Conservation (phyloP, 2,797 vertebrate genomes). For the Crenichthys baileyi region DNA sequence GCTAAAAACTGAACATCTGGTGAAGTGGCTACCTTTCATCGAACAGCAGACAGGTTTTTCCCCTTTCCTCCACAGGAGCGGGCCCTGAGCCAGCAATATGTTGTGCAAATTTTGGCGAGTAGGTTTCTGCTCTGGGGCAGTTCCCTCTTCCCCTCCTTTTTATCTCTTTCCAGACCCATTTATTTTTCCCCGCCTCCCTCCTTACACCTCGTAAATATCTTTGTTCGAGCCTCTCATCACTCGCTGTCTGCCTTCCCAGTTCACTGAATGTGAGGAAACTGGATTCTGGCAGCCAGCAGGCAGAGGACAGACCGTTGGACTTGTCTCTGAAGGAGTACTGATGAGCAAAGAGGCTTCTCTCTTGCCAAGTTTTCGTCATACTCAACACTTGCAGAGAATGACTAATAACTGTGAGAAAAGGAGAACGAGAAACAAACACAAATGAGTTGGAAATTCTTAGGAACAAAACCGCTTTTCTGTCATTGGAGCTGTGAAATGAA, state of each 20-base stretch:
- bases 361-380: constrained; percentile 68
- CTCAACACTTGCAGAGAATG: constrained; percentile 57
- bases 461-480: constrained; percentile 42
- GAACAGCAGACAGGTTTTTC: constrained; percentile 36
- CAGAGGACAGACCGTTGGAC: constrained; percentile 52
- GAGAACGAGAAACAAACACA: constrained; percentile 16
- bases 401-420: constrained; percentile 58
- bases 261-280: constrained; percentile 34
- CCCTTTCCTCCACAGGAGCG: constrained; percentile 36
- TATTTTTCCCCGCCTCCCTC: constrained; percentile 2
- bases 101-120: constrained; percentile 47
- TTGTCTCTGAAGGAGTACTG: constrained; percentile 42
- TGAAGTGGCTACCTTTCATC: constrained; percentile 32
- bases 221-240: constrained; percentile 33
- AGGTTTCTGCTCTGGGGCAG: constrained; percentile 12
- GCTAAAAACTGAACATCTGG: constrained; percentile 60
- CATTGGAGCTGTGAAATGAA: constrained; percentile 20
- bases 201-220: constrained; percentile 21
- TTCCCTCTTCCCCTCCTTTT: constrained; percentile 14
- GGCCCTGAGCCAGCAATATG: constrained; percentile 45
- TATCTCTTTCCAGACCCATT: constrained; percentile 23
- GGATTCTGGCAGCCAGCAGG: constrained; percentile 43
- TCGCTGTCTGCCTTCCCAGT: constrained; percentile 28
- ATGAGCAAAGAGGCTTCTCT: constrained; percentile 22
- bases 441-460: constrained; percentile 23